phyloP scores from a whole-genome alignment of 1,140 invertebrate genomes.

The Stratiolaelaps scimitus region DNA sequence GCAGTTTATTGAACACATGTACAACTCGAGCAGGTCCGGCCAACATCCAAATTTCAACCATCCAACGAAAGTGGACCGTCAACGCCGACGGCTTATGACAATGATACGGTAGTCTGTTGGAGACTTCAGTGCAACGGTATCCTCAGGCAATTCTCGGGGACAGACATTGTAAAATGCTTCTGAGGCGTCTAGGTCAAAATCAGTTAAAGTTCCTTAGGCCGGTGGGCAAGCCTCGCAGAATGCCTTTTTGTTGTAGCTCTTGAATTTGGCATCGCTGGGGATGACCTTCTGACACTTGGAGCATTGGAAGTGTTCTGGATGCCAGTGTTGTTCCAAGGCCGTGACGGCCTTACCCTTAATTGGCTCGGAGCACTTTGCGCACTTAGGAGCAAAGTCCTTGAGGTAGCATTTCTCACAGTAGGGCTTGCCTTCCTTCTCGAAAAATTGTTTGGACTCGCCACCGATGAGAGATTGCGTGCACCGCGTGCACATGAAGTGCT shows the following conservation, averaged over 20 bases:
- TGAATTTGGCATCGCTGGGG: slow-evolving; percentile 18
- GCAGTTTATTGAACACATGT: slow-evolving; percentile 29
- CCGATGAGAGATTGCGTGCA: slow-evolving; percentile 45
- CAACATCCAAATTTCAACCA: background rate
- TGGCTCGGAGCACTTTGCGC: slow-evolving; percentile 46
- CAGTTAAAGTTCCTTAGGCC: background rate
- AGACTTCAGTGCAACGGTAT: too few species aligned
- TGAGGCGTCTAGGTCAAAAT: too few species aligned
- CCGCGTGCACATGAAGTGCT: slow-evolving; percentile 42
- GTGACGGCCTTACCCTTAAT: slow-evolving; percentile 48
- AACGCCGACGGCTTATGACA: background rate
- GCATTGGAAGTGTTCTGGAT: slow-evolving; percentile 48
- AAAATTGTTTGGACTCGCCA: slow-evolving; percentile 47
- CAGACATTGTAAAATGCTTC: too few species aligned
- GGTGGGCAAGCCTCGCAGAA: slow-evolving; percentile 27
- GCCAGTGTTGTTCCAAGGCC: slow-evolving; percentile 46
- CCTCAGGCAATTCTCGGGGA: too few species aligned
- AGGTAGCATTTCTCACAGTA: slow-evolving; percentile 49
- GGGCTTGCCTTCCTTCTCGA: slow-evolving; percentile 45
- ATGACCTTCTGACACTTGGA: slow-evolving; percentile 40
- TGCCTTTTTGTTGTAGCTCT: slow-evolving; percentile 27
- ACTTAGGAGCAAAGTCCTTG: slow-evolving; percentile 47
- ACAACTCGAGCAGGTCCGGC: background rate
- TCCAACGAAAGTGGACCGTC: background rate
- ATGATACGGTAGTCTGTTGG: background rate